Conservation (phyloP, 1,140 invertebrate species). For the Macrotrachela quadricornifera region DNA sequence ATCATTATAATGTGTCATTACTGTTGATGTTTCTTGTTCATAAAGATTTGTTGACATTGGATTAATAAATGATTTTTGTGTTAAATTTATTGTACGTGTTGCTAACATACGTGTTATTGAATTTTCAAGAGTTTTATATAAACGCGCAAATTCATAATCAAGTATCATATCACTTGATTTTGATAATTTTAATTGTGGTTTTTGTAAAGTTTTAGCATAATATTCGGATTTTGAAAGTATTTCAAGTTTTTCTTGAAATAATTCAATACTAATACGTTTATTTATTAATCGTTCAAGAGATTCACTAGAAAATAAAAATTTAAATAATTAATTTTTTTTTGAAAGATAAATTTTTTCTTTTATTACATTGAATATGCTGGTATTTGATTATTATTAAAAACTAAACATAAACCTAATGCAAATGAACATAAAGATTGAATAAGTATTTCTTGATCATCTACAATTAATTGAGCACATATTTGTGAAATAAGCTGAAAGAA, state of each 20-base stretch:
- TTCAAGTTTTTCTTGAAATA: slow-evolving; percentile 59
- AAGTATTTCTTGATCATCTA: slow-evolving; percentile 60
- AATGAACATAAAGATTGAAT: slow-evolving; percentile 79
- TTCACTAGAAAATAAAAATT: slow-evolving; percentile 34
- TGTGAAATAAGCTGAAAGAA: slow-evolving; percentile 25
- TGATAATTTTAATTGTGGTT: slow-evolving; percentile 53
- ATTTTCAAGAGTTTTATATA: slow-evolving; percentile 39
- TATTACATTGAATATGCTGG: slow-evolving; percentile 44
- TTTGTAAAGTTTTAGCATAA: slow-evolving; percentile 72
- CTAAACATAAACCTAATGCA: slow-evolving; percentile 68
- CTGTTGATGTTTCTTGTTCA: too few relatives aligned
- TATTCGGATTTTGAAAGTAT: slow-evolving; percentile 66
- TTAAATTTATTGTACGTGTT: too few relatives aligned
- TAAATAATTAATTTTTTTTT: background rate
- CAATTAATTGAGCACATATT: slow-evolving; percentile 29
- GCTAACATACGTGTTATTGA: too few relatives aligned
- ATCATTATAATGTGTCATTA: too few relatives aligned
- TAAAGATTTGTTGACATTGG: too few relatives aligned
- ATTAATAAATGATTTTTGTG: too few relatives aligned
- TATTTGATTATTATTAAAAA: slow-evolving; percentile 71
- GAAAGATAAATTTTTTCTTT: slow-evolving; percentile 8
- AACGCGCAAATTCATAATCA: slow-evolving; percentile 79
- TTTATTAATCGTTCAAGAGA: slow-evolving; percentile 60
- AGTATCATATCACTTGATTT: slow-evolving; percentile 56
- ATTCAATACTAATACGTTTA: slow-evolving; percentile 72